These are phyloP conservation scores for Coluber constrictor DNA, from an alignment of 2,797 vertebrate species.

Conservation along the genomic window DNA sequence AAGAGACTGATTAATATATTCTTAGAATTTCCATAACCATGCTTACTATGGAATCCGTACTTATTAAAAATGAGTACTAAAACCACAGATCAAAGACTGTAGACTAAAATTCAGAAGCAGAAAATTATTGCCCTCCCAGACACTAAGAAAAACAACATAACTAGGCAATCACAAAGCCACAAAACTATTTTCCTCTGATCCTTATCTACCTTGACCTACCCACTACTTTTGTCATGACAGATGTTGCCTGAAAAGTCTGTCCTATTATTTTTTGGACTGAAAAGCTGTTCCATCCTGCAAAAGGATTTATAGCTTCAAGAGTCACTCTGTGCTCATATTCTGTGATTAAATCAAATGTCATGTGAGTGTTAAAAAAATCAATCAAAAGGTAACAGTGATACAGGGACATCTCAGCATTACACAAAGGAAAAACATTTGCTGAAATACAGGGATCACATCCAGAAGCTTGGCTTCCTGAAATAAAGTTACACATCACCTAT, in stretches of 20 bases:
- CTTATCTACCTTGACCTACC: not conserved
- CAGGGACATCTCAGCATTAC: constrained; percentile 49
- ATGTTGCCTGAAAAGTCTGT: not conserved
- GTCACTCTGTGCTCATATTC: constrained; percentile 36
- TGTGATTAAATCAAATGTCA: constrained; percentile 54
- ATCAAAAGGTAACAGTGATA: constrained; percentile 46
- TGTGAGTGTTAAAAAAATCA: constrained; percentile 51
- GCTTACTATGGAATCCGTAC: not conserved
- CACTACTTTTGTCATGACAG: not conserved
- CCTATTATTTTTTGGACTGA: not conserved
- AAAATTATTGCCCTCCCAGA: not conserved
- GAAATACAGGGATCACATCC: constrained; percentile 52
- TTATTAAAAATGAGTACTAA: not conserved
- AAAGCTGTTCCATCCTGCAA: not conserved
- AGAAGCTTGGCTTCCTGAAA: constrained; percentile 57
- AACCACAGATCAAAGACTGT: not conserved
- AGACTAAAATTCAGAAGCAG: not conserved
- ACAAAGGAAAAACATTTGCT: constrained; percentile 60
- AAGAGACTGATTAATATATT: not conserved
- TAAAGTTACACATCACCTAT: constrained; percentile 52
- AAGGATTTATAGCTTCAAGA: constrained; percentile 31
- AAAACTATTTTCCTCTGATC: not conserved
- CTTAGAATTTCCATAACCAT: too few relatives aligned
- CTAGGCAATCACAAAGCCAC: not conserved
- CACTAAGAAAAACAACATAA: not conserved